A percentile compares a stretch with the other conserved stretches of the same genome.
Evolutionary conservation across 2,888 invertebrate genomes (phyloP).

Genomic region (Megastigmus dorsalis): DNA sequence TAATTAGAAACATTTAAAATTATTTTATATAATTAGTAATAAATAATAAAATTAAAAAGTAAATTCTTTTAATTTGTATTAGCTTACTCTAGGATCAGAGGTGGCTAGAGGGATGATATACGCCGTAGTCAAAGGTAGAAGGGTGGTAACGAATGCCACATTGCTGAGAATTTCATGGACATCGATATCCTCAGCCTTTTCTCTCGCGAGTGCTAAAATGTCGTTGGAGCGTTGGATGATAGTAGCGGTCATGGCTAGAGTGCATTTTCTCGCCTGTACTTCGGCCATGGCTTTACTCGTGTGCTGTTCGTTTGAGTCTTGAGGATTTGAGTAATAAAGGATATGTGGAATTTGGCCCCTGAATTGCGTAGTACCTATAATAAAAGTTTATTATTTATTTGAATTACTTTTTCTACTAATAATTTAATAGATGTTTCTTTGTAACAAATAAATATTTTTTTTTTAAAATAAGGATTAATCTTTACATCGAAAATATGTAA

Average conservation of each 20-base stretch:
- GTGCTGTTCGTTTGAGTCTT: conserved; percentile 78
- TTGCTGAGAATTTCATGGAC: conserved; percentile 78
- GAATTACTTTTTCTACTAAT: no score
- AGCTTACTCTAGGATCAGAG: conserved; percentile 88
- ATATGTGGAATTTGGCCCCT: conserved; percentile 96
- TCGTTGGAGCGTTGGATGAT: conserved; percentile 87
- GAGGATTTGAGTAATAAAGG: conserved; percentile 88
- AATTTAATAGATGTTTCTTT: no score
- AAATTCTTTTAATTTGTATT: no score
- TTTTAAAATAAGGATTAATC: background rate
- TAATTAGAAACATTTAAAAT: conserved; percentile 13
- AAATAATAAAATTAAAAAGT: no score
- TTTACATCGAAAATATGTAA: no score
- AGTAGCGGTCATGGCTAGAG: conserved; percentile 84
- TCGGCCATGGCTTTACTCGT: conserved; percentile 78
- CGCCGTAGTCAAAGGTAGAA: conserved; percentile 89
- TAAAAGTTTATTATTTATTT: background rate
- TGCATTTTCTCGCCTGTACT: conserved; percentile 81
- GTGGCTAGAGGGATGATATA: conserved; percentile 88
- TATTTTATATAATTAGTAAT: conserved; percentile 50
- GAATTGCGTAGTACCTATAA: conserved; percentile 85
- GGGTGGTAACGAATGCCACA: conserved; percentile 82
- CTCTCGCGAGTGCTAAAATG: conserved; percentile 85
- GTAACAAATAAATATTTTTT: background rate
- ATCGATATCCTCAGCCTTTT: conserved; percentile 80